These are phyloP conservation scores for Stictonetta naevosa DNA, from an alignment of 2,113 vertebrate genomes.

Conservation along the genomic window DNA sequence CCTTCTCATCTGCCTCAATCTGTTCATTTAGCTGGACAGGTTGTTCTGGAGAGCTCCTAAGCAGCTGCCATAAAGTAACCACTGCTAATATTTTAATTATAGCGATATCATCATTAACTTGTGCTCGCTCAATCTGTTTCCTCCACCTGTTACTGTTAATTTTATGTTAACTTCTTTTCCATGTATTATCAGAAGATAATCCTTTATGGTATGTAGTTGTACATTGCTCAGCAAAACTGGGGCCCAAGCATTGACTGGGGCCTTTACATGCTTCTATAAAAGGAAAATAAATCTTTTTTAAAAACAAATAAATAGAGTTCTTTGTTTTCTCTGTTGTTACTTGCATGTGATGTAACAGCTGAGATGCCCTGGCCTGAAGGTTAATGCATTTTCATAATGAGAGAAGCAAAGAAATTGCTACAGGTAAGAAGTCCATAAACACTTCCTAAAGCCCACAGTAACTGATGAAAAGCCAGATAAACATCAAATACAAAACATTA, in stretches of 20 bases:
- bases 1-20: not conserved
- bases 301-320: not conserved
- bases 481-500: not conserved
- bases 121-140: constrained; percentile 38
- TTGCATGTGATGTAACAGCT: not conserved
- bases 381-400: not conserved
- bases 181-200: too few species aligned
- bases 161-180: not conserved
- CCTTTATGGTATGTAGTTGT: not conserved
- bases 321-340: not conserved
- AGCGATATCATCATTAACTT: constrained; percentile 39
- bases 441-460: constrained; percentile 3
- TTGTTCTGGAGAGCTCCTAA: constrained; percentile 7
- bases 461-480: constrained; percentile 26
- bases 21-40: not conserved
- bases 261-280: not conserved
- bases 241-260: not conserved
- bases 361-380: not conserved
- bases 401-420: not conserved
- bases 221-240: not conserved
- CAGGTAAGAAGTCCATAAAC: not conserved
- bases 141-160: constrained; percentile 37
- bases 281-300: not conserved
- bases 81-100: constrained; percentile 40
- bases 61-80: constrained; percentile 36